These are phyloP conservation scores for Gymnorhina tibicen DNA, from an alignment of 2,113 vertebrate genomes.

Conservation along the genomic window DNA sequence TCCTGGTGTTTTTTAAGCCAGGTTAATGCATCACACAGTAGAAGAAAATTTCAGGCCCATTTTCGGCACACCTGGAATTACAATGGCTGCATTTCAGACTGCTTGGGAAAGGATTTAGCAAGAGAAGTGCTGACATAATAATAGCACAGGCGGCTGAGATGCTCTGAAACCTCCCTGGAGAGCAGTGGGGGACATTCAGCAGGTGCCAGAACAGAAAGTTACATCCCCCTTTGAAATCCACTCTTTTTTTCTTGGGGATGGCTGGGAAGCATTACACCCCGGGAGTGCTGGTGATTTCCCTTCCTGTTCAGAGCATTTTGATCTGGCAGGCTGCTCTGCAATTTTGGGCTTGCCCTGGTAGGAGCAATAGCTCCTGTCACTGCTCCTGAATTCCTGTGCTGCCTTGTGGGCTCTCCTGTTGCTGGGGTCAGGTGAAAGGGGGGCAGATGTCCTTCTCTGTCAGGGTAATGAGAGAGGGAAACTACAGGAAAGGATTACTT, in stretches of 20 bases:
- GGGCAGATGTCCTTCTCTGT: not conserved
- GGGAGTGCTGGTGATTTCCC: not conserved
- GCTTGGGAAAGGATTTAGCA: not conserved
- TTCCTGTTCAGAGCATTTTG: not conserved
- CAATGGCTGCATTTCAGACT: not conserved
- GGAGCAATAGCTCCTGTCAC: not conserved
- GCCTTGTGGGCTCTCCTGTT: not conserved
- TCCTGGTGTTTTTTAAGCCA: not conserved
- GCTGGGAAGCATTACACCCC: not conserved
- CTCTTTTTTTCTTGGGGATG: not conserved
- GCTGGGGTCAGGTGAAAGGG: not conserved
- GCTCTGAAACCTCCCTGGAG: not conserved
- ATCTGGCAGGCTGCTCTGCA: not conserved
- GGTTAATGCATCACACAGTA: not conserved
- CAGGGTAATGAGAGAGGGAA: not conserved
- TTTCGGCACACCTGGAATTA: not conserved
- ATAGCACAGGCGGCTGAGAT: not conserved
- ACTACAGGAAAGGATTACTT: not conserved
- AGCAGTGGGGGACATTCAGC: not conserved
- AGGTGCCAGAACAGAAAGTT: not conserved
- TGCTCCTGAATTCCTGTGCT: not conserved
- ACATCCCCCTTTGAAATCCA: not conserved
- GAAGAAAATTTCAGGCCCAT: not conserved
- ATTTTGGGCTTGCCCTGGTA: not conserved
- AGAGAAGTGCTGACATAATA: slow-evolving; percentile 30